Base-by-base conservation (phyloP, 2,113 vertebrate species). In the Eonycteris spelaea region DNA sequence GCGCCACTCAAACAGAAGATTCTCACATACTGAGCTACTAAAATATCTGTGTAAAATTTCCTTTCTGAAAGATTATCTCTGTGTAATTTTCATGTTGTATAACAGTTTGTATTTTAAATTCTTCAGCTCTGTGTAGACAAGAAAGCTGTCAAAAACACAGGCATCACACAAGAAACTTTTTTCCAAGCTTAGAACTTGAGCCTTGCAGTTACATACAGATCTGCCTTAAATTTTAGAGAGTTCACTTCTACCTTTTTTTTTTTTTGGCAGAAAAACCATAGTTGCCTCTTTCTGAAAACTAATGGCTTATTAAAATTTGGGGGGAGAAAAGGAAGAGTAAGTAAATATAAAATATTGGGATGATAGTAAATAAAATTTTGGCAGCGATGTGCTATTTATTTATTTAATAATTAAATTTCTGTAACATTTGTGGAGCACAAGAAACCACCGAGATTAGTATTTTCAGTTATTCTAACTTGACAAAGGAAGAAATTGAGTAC, bases 61-160 rank as follows among this genome's bases (percentile, higher is more conserved):
- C 40, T 45, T 79, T 78, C 19, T 28, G 30, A 85, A 82, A 77
- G 10, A 53, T 73, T 43, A 38, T 83, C 74, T 78, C 65, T 26
- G 5, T 61, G 4, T 90, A 74, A 85, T 55, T 89, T 88, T 93
- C 51, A 57, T 89, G 28, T 74, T 45, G 53, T 61, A 53, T 40
- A 88, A 77, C 12, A 80, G 22, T 85, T 96, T 68, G 35, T 74
- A 90, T 94, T 95, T 95, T 61, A 48, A 90, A 65, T 74, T 92
- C 35, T 90, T 90, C 51, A 86, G 15, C 30, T 92, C 33, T 87
- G 5, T 38, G 13, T 55, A 85, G 51, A 77, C 7, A 90, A 26
- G 35, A 80, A 93, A 86, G 7, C 43, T 53, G 65, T 75, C 65
- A 90, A 53, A 93, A 90, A 70, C 2, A 38, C 3, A 73, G 19